Evolutionary conservation across 2,888 invertebrate genomes (phyloP).

Genomic region (Synergus umbraculus): DNA sequence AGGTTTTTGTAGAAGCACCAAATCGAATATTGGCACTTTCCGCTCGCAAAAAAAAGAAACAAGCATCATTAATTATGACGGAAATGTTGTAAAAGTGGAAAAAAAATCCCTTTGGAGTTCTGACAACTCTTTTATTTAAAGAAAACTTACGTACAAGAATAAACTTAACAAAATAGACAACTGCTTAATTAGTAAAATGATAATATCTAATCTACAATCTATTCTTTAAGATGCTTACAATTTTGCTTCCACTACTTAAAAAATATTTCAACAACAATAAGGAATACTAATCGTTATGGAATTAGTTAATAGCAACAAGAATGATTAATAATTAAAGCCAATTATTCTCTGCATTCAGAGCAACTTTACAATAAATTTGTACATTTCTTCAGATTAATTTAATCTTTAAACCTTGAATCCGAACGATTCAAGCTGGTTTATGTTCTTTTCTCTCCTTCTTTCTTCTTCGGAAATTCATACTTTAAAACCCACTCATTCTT

Average conservation of each 20-base stretch:
- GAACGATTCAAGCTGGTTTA: not conserved
- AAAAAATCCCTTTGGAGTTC: not conserved
- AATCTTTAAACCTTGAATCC: not conserved
- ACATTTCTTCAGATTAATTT: not conserved
- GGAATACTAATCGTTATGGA: not conserved
- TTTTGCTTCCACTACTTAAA: not conserved
- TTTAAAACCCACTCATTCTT: conserved; percentile 80
- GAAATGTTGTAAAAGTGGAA: not conserved
- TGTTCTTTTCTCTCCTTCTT: conserved; percentile 10
- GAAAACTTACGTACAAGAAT: not conserved
- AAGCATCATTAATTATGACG: not conserved
- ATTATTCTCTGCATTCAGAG: not conserved
- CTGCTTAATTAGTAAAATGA: not conserved
- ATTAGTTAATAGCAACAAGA: too few relatives aligned
- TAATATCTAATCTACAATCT: not conserved
- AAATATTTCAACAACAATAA: not conserved
- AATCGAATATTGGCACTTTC: conserved; percentile 35
- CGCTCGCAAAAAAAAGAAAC: not conserved
- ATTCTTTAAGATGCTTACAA: not conserved
- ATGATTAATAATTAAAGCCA: not conserved
- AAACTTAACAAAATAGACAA: not conserved
- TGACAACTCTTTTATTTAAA: not conserved
- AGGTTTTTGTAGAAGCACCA: not conserved
- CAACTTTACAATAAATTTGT: not conserved
- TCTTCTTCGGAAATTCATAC: conserved; percentile 77